Conservation (phyloP, 2,797 vertebrate genomes). For the Phataginus tetradactyla region DNA sequence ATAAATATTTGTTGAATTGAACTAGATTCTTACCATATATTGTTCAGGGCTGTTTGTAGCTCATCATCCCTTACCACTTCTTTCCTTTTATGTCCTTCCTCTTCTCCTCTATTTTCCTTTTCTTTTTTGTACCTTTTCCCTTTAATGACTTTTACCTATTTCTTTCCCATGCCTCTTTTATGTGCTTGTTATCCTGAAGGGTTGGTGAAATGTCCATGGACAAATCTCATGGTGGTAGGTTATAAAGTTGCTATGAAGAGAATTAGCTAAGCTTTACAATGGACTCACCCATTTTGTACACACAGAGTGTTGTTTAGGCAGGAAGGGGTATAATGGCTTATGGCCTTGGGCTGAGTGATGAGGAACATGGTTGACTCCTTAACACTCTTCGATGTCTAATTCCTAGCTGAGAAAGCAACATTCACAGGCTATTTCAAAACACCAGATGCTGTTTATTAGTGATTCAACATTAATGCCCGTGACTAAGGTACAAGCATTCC, state of each 20-base stretch:
- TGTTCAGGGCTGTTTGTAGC: background rate
- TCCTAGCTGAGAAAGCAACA: background rate
- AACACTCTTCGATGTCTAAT: background rate
- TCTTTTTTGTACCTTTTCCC: background rate
- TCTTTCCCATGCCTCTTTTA: background rate
- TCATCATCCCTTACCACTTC: background rate
- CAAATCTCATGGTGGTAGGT: background rate
- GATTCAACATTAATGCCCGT: background rate
- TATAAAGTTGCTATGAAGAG: background rate
- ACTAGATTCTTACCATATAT: background rate
- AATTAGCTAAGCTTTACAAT: background rate
- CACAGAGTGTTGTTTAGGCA: background rate
- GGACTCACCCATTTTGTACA: background rate
- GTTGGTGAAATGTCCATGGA: background rate
- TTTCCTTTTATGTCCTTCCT: constrained; percentile 7
- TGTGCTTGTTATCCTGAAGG: background rate
- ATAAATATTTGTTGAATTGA: background rate
- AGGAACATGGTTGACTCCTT: background rate
- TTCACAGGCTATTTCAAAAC: constrained; percentile 2
- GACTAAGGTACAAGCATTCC: background rate
- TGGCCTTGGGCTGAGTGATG: background rate
- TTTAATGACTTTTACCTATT: background rate
- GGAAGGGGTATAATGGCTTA: background rate
- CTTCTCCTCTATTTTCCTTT: background rate
- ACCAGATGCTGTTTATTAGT: constrained; percentile 35